These are phyloP conservation scores for Rattus rattus DNA, from an alignment of 2,113 vertebrate genomes.

Conservation along the genomic window DNA sequence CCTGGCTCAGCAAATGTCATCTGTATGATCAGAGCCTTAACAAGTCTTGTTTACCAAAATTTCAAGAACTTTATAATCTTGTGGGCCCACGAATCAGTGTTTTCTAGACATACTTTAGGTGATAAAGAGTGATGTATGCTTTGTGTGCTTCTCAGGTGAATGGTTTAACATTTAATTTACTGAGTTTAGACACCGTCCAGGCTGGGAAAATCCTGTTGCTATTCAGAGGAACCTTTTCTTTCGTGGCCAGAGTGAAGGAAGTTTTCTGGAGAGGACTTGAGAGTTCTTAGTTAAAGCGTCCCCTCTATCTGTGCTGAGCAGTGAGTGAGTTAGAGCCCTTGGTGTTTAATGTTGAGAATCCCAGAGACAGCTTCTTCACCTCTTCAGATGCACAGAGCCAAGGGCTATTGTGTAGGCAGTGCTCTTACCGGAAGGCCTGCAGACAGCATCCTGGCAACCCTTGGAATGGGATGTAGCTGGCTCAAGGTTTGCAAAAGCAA, in stretches of 20 bases:
- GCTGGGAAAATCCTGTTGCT: neutral
- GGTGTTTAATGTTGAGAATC: neutral
- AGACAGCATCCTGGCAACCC: neutral
- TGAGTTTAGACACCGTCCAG: neutral
- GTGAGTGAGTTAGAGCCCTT: neutral
- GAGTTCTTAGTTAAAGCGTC: neutral
- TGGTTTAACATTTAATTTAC: conserved; percentile 52
- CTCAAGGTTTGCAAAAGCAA: neutral
- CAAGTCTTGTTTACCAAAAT: neutral
- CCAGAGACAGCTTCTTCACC: neutral
- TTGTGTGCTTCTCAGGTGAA: neutral
- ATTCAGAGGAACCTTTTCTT: neutral
- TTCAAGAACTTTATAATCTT: neutral
- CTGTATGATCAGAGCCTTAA: neutral
- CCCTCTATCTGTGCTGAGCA: rapidly evolving
- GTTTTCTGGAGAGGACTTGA: neutral
- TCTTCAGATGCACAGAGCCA: neutral
- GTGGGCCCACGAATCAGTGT: neutral
- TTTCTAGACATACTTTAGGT: conserved; percentile 16
- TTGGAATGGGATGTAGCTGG: neutral
- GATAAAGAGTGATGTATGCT: conserved; percentile 1
- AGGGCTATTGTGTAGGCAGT: neutral
- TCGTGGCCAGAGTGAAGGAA: neutral
- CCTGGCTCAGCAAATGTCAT: neutral
- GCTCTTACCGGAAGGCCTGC: neutral